Percentiles rank a stretch among this genome's conserved stretches.
phyloP scores from a whole-genome alignment of 2,113 vertebrate species.

The Ochotona princeps region DNA sequence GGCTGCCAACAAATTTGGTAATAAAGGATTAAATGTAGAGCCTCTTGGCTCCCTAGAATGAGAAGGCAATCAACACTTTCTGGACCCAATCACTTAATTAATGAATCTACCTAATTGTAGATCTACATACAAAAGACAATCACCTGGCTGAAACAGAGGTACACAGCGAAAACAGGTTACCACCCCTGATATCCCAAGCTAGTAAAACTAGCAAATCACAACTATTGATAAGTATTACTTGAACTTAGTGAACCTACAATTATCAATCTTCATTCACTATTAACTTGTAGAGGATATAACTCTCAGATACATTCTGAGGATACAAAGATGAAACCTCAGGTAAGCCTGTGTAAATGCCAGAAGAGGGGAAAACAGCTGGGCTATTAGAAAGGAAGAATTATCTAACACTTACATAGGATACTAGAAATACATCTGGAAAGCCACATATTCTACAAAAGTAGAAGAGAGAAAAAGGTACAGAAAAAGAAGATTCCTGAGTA shows the following conservation, averaged over 20 bases:
- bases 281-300: slow-evolving; percentile 35
- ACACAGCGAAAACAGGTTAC: background rate
- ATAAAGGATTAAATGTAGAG: slow-evolving; percentile 29
- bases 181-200: background rate
- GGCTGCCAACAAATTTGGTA: slow-evolving; percentile 3
- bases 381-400: background rate
- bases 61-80: background rate
- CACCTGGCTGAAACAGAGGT: slow-evolving; percentile 19
- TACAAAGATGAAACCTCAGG: slow-evolving; percentile 7
- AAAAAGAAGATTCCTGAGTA: background rate
- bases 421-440: background rate
- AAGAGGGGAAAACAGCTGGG: background rate
- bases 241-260: slow-evolving; percentile 32
- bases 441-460: background rate
- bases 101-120: slow-evolving; percentile 5
- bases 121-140: slow-evolving; percentile 28
- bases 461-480: background rate
- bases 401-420: background rate
- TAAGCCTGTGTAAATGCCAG: slow-evolving; percentile 26
- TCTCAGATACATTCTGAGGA: slow-evolving; percentile 16
- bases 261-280: background rate
- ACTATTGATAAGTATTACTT: slow-evolving; percentile 11
- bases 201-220: slow-evolving; percentile 51
- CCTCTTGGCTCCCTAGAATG: background rate
- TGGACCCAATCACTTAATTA: slow-evolving; percentile 22